Evolutionary conservation across 53 echinoderm and acorn worm species (phyloP).

Genomic region (Astropecten irregularis): DNA sequence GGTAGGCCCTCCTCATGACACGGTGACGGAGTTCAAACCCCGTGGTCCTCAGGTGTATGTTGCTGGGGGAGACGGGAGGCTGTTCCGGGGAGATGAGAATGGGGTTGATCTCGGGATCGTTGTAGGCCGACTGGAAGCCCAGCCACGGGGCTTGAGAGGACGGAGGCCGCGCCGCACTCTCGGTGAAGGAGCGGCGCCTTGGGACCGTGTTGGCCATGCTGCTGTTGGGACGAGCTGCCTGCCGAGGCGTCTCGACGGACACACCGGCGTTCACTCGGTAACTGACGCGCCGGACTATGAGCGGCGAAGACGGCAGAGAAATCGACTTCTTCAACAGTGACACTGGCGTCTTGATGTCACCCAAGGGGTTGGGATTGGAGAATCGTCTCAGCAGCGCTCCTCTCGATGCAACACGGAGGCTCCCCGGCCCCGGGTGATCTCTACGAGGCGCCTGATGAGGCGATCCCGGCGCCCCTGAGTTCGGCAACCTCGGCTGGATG

Average conservation of each 20-base stretch:
- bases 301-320: conserved; percentile 4
- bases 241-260: background rate
- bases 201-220: background rate
- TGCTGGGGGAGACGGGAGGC: background rate
- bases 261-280: background rate
- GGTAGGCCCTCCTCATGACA: conserved; percentile 25
- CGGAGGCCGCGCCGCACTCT: background rate
- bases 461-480: background rate
- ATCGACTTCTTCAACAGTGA: background rate
- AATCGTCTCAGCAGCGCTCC: background rate
- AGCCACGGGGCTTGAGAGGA: background rate
- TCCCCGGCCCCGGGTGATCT: background rate
- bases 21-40: conserved; percentile 33
- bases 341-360: background rate
- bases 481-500: background rate
- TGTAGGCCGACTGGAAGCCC: conserved; percentile 11
- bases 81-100: conserved; percentile 10
- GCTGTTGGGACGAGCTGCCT: background rate
- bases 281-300: background rate
- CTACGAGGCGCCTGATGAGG: background rate
- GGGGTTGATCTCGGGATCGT: conserved; percentile 31
- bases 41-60: conserved; percentile 29
- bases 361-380: background rate
- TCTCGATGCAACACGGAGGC: background rate
- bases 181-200: background rate